Percentiles rank a stretch among this genome's conserved stretches.
These are phyloP conservation scores for Rachycentron canadum DNA, from an alignment of 2,797 vertebrate species.

Conservation along the genomic window DNA sequence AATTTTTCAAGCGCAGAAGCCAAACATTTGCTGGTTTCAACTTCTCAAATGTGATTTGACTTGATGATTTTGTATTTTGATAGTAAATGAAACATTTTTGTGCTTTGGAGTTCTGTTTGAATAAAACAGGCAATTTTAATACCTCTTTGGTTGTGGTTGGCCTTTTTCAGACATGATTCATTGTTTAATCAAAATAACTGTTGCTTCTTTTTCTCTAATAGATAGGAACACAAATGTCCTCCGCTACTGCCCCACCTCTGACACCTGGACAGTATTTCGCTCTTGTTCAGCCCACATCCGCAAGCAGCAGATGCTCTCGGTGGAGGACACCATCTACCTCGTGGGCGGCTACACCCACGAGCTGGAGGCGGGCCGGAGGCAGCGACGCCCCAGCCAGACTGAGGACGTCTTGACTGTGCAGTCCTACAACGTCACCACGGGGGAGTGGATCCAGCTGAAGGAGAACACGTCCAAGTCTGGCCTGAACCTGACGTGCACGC, in stretches of 20 bases:
- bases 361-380: constrained; percentile 80
- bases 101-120: neutral
- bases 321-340: constrained; percentile 96
- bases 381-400: constrained; percentile 84
- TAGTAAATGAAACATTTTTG: neutral
- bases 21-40: neutral
- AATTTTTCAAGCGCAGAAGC: neutral
- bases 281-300: constrained; percentile 91
- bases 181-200: neutral
- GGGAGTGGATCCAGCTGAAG: constrained; percentile 92
- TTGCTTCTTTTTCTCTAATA: constrained; percentile 61
- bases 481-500: constrained; percentile 93
- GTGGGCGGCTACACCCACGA: constrained; percentile 95
- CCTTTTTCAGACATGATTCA: neutral
- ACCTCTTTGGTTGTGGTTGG: neutral
- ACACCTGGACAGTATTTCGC: constrained; percentile 91
- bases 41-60: too few species aligned
- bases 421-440: constrained; percentile 91
- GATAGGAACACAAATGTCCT: constrained; percentile 94
- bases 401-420: constrained; percentile 93
- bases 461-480: constrained; percentile 95
- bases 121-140: too few species aligned
- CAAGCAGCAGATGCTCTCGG: constrained; percentile 98
- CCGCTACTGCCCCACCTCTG: constrained; percentile 91
- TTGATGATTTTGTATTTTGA: neutral